Conservation (phyloP, 2,888 invertebrate genomes). For the Drosophila melanosoma region DNA sequence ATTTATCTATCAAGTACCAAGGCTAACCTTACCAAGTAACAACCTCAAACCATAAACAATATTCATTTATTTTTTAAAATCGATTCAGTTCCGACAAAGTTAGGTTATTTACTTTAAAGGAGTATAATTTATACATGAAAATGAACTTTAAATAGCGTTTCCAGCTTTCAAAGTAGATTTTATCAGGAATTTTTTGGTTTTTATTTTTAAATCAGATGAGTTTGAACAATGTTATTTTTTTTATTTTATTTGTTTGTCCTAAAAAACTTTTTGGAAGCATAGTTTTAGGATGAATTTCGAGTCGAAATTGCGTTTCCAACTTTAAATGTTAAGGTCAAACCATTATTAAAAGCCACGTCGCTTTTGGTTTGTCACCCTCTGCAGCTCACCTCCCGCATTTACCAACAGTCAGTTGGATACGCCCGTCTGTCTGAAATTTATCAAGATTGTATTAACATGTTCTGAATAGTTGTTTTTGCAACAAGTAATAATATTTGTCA, state of each 20-base stretch:
- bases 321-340: not conserved
- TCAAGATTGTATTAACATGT: not conserved
- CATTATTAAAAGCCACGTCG: not conserved
- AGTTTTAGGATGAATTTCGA: not conserved
- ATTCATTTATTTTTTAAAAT: not conserved
- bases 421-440: not conserved
- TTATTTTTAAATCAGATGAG: too few relatives aligned
- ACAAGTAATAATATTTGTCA: not conserved
- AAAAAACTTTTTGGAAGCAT: not conserved
- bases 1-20: not conserved
- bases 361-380: not conserved
- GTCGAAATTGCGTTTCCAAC: not conserved
- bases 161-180: too few relatives aligned
- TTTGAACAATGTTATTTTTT: not conserved
- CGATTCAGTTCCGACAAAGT: too few relatives aligned
- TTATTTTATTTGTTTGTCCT: not conserved
- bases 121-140: too few relatives aligned
- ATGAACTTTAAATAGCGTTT: too few relatives aligned
- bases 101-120: too few relatives aligned
- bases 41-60: not conserved
- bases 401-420: not conserved
- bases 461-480: not conserved
- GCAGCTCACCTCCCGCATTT: not conserved
- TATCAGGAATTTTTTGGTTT: too few relatives aligned
- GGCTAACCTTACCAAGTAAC: not conserved